phyloP scores from a whole-genome alignment of 2,797 vertebrate genomes.

The Coracias cyanogaster region DNA sequence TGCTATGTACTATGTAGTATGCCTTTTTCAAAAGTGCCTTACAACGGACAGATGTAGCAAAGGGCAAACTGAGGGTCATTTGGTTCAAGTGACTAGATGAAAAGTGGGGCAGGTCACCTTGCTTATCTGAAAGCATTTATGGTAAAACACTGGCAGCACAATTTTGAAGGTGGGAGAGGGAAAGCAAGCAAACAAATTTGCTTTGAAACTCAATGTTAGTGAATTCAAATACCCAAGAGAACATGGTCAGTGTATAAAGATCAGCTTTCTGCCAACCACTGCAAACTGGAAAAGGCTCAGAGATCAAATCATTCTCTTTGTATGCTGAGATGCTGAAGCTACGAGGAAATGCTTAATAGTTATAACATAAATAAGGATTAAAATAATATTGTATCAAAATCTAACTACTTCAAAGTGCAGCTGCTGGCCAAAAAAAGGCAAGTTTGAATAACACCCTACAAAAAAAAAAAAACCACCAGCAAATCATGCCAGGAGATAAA shows the following conservation, averaged over 20 bases:
- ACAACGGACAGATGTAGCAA: neutral
- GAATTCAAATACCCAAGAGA: neutral
- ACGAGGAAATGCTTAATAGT: neutral
- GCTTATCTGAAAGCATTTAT: neutral
- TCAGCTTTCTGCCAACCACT: neutral
- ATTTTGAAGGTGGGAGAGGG: neutral
- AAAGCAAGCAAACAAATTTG: neutral
- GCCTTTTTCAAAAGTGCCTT: neutral
- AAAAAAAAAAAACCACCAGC: neutral
- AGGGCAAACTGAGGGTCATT: neutral
- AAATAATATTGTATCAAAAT: neutral
- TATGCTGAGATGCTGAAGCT: neutral
- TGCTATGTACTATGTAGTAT: neutral
- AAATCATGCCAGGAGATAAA: neutral
- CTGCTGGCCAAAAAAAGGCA: neutral
- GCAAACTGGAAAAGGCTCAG: neutral
- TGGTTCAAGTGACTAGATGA: neutral
- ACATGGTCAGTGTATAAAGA: neutral
- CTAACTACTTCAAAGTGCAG: neutral
- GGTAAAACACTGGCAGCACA: neutral
- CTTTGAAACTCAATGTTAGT: constrained; percentile 9
- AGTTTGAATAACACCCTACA: neutral
- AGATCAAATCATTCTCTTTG: neutral
- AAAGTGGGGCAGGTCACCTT: neutral
- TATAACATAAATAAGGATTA: neutral